Evolutionary conservation across 2,888 invertebrate species (phyloP), one percentile per base, ranked within the genome.

Genomic region (Folsomia manolachei): DNA sequence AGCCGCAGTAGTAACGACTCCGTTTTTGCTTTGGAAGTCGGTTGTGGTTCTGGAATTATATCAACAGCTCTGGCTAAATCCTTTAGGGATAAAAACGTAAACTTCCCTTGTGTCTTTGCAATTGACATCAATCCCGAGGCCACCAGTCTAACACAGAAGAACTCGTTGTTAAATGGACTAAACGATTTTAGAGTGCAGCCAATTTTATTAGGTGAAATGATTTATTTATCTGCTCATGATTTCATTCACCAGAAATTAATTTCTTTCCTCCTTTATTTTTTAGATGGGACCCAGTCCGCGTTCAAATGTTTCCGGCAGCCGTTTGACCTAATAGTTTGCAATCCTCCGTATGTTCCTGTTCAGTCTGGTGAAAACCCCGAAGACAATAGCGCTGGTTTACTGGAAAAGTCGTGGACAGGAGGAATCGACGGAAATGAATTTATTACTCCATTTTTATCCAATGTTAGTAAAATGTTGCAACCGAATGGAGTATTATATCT

Each of bases 301-400:
- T 85, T 94, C 65, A 84, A 86, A 2, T 84, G 83, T 79, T 85
- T 88, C 75, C 85, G 95, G 70, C 82, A 85, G 64, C 82, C 86
- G 23, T 90, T 97, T 81, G 98, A 99, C 87, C 81, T 99, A 24
- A 86, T 99, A 70, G 83, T 99, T 69, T 99, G 97, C 82, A 99
- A 99, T 87, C 98, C 99, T 1, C 99, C 99, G 0, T 99, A 99
- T 86, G 98, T 99, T 56, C 92, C 94, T 0, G 97, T 97, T 0
- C 88, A 90, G 9, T 85, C 89, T 62, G 85, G 87, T 19, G 96
- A 97, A 85, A 75, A 77, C 69, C 11, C 51, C 21, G 77, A 77
- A 68, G 77, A 74, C 67, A 60, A 65, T 14, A 56, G 78, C n/a
- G 70, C 86, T 68, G 88, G 88, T 69, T 87, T 90, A 69, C 63